These are phyloP conservation scores for Ormyrus nitidulus DNA, from an alignment of 2,888 invertebrate genomes.

Conservation along the genomic window DNA sequence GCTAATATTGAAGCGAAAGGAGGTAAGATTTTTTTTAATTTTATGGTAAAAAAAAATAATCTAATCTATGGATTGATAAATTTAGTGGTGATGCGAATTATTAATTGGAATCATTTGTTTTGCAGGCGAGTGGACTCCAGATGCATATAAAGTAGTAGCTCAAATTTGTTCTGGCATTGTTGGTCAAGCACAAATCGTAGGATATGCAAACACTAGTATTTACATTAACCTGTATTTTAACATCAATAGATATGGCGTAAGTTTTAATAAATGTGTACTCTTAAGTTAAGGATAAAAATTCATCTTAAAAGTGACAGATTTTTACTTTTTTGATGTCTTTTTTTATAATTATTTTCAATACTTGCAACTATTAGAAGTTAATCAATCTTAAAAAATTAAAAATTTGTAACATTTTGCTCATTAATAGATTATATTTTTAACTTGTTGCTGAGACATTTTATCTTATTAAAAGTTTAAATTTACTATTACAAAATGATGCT, in stretches of 20 bases:
- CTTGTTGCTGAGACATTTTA: background rate
- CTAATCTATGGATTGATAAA: too few species aligned
- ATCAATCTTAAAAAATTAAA: too few species aligned
- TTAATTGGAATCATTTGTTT: conserved; percentile 48
- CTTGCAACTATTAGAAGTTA: too few species aligned
- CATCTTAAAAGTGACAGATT: too few species aligned
- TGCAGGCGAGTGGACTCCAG: conserved; percentile 83
- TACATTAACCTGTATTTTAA: conserved; percentile 90
- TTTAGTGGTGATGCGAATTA: too few species aligned
- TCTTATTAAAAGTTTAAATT: conserved; percentile 2
- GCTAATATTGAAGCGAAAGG: conserved; percentile 90
- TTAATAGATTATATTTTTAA: too few species aligned
- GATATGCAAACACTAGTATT: conserved; percentile 86
- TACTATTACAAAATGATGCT: conserved; percentile 39
- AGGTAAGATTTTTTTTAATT: conserved; percentile 75
- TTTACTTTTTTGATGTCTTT: too few species aligned
- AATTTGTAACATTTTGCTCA: too few species aligned
- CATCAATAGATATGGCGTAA: conserved; percentile 85
- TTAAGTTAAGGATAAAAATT: too few species aligned
- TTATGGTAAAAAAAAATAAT: background rate
- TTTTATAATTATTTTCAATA: too few species aligned
- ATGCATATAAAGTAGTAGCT: conserved; percentile 86
- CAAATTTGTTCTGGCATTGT: conserved; percentile 89
- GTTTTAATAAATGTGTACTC: conserved; percentile 61
- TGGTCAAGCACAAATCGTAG: conserved; percentile 92